Evolutionary conservation across 2,797 vertebrate species (phyloP).

Genomic region (Mionectes olivaceus): DNA sequence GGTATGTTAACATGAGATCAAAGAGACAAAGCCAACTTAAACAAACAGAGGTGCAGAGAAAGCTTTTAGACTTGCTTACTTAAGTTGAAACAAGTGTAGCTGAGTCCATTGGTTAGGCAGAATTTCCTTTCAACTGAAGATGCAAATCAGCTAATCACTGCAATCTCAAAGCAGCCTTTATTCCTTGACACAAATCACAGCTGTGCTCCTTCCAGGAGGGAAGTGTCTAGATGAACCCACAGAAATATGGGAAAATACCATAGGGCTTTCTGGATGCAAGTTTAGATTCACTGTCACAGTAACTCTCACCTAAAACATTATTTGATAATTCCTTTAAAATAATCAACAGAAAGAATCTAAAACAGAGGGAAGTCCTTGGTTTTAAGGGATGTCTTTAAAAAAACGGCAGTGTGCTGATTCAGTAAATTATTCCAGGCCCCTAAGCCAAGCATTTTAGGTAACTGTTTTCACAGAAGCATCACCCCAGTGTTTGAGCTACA

Average conservation of each 20-base stretch:
- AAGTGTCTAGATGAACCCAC: neutral
- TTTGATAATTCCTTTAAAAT: conserved; percentile 44
- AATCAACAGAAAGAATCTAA: conserved; percentile 33
- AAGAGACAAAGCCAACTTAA: conserved; percentile 82
- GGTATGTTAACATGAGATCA: conserved; percentile 86
- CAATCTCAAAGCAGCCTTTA: conserved; percentile 21
- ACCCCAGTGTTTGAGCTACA: neutral
- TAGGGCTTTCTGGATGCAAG: neutral
- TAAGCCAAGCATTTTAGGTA: neutral
- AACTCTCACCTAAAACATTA: conserved; percentile 3
- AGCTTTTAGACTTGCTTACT: conserved; percentile 70
- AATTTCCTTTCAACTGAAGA: conserved; percentile 70
- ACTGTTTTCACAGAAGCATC: neutral
- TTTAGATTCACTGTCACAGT: conserved; percentile 34
- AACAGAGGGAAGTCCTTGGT: neutral
- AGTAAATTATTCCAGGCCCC: conserved; percentile 24
- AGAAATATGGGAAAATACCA: neutral
- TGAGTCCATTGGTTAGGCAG: conserved; percentile 56
- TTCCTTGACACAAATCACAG: conserved; percentile 22
- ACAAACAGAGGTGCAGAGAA: conserved; percentile 79
- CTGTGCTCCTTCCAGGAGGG: conserved; percentile 28
- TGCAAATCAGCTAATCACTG: conserved; percentile 60
- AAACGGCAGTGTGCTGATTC: neutral
- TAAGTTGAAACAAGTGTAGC: conserved; percentile 65
- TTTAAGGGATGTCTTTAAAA: conserved; percentile 35